Evolutionary conservation across 1,140 invertebrate genomes (phyloP).

Genomic region (Drosophila hydei): DNA sequence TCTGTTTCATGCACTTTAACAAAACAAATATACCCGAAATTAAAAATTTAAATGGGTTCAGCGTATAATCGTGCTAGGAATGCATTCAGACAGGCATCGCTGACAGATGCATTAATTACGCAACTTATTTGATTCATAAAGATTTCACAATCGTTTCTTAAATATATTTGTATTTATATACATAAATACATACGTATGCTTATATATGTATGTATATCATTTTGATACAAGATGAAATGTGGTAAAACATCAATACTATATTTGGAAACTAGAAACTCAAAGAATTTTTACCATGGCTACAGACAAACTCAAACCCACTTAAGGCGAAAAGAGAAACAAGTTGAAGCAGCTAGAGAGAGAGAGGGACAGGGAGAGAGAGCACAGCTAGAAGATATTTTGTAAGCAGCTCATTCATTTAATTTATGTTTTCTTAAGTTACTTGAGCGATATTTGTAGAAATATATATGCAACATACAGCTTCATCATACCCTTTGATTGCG

Average conservation of each 20-base stretch:
- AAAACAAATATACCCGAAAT: too few relatives aligned
- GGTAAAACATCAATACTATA: conserved; percentile 11
- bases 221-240: neutral
- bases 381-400: neutral
- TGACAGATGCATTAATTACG: too few relatives aligned
- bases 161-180: conserved; percentile 1
- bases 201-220: conserved; percentile 2
- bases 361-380: too few relatives aligned
- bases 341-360: neutral
- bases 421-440: too few relatives aligned
- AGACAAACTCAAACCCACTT: neutral
- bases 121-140: too few relatives aligned
- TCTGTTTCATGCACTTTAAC: too few relatives aligned
- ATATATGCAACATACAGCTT: too few relatives aligned
- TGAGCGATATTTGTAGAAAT: too few relatives aligned
- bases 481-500: neutral
- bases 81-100: too few relatives aligned
- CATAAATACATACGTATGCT: neutral
- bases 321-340: neutral
- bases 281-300: conserved; percentile 22
- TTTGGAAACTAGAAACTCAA: conserved; percentile 37
- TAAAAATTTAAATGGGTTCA: too few relatives aligned
- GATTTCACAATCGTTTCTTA: neutral
- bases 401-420: neutral
- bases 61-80: too few relatives aligned